These are phyloP conservation scores for Brotogeris chrysoptera DNA, from an alignment of 2,797 vertebrate species.

Conservation along the genomic window DNA sequence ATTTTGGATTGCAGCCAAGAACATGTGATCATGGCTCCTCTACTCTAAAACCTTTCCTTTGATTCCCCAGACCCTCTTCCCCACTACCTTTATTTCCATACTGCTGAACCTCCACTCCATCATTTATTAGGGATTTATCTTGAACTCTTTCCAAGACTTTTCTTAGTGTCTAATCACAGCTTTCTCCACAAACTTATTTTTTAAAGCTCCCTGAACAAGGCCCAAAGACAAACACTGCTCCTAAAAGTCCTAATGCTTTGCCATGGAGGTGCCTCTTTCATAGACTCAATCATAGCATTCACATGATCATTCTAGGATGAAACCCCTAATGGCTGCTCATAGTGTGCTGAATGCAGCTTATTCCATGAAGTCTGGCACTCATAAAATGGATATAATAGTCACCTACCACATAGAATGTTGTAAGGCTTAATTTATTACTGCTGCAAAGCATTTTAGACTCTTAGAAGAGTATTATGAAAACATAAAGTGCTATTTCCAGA, in stretches of 20 bases:
- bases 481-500: neutral
- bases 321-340: neutral
- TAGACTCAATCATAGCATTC: neutral
- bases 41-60: neutral
- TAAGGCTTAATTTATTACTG: constrained; percentile 43
- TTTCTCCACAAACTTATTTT: neutral
- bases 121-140: neutral
- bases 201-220: neutral
- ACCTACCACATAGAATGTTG: constrained; percentile 25
- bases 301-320: neutral
- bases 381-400: constrained; percentile 2
- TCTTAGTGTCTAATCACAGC: neutral
- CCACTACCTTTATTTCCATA: neutral
- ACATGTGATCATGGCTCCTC: neutral
- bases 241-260: neutral
- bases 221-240: neutral
- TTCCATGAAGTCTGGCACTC: neutral
- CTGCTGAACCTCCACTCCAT: neutral
- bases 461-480: constrained; percentile 1
- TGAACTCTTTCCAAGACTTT: neutral
- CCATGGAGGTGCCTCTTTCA: neutral
- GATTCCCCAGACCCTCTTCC: neutral
- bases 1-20: neutral
- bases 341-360: neutral
- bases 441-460: constrained; percentile 38